Evolutionary conservation across 2,888 invertebrate genomes (phyloP).

Genomic region (Leptothorax acervorum): DNA sequence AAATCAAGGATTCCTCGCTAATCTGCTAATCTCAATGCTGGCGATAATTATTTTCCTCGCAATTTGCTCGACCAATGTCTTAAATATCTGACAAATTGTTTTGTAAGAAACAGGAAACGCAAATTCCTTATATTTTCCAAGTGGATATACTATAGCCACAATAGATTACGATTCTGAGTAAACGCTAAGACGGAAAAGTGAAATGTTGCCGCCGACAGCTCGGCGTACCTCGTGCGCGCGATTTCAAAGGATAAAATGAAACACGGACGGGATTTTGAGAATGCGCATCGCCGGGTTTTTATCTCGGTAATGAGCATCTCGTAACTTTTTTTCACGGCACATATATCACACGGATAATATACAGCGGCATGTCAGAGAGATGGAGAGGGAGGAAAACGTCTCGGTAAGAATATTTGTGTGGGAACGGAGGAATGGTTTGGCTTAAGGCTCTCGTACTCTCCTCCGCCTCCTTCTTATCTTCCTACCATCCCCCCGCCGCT

Average conservation of each 20-base stretch:
- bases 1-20: background rate
- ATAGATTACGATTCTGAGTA: slow-evolving; percentile 24
- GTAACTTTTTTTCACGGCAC: slow-evolving; percentile 58
- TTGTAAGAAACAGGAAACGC: background rate
- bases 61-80: background rate
- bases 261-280: slow-evolving; percentile 59
- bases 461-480: slow-evolving; percentile 23
- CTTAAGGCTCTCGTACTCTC: slow-evolving; percentile 67
- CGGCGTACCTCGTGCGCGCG: background rate
- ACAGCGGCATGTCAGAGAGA: slow-evolving; percentile 47
- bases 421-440: slow-evolving; percentile 76
- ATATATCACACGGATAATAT: slow-evolving; percentile 77
- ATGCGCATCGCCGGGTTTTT: slow-evolving; percentile 51
- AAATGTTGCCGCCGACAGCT: slow-evolving; percentile 18
- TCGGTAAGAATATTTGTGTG: slow-evolving; percentile 78
- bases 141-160: background rate
- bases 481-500: background rate
- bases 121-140: slow-evolving; percentile 25
- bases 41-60: background rate
- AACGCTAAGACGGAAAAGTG: slow-evolving; percentile 15
- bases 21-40: background rate
- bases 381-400: slow-evolving; percentile 54
- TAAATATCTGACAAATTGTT: background rate
- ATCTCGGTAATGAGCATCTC: slow-evolving; percentile 70
- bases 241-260: slow-evolving; percentile 44